Percentiles rank a stretch among this genome's conserved stretches.
Evolutionary conservation across 2,797 vertebrate genomes (phyloP).

Genomic region (Micrastur ruficollis): DNA sequence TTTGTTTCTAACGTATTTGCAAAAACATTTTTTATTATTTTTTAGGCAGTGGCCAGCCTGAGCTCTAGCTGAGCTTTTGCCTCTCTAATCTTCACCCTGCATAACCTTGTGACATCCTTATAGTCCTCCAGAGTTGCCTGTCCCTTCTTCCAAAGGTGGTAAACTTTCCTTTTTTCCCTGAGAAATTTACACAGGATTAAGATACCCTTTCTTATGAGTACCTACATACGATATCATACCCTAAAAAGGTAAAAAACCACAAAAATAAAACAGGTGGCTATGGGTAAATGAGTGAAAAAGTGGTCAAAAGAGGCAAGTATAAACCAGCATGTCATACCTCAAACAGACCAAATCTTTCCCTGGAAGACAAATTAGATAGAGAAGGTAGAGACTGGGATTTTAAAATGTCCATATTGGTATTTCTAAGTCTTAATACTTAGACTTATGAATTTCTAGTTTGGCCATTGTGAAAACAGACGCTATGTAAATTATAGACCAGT

Average conservation of each 20-base stretch:
- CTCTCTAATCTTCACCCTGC: too few species aligned
- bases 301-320: neutral
- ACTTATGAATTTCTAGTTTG: neutral
- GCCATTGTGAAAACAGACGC: neutral
- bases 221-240: rapidly evolving
- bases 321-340: neutral
- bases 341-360: neutral
- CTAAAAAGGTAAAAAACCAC: neutral
- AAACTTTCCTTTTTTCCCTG: too few species aligned
- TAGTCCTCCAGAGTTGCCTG: too few species aligned
- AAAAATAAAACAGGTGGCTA: neutral
- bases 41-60: too few species aligned
- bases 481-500: neutral
- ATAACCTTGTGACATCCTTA: too few species aligned
- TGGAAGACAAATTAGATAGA: neutral
- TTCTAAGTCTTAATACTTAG: neutral
- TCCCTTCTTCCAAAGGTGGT: too few species aligned
- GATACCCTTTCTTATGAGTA: neutral
- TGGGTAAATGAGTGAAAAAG: neutral
- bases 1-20: too few species aligned
- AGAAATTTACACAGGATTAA: neutral
- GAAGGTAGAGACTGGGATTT: neutral
- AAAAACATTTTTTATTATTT: too few species aligned
- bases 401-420: neutral
- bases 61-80: too few species aligned